A percentile compares a stretch with the other conserved stretches of the same genome.
Evolutionary conservation across 2,113 vertebrate species (phyloP).

Genomic region (Etia nguti): DNA sequence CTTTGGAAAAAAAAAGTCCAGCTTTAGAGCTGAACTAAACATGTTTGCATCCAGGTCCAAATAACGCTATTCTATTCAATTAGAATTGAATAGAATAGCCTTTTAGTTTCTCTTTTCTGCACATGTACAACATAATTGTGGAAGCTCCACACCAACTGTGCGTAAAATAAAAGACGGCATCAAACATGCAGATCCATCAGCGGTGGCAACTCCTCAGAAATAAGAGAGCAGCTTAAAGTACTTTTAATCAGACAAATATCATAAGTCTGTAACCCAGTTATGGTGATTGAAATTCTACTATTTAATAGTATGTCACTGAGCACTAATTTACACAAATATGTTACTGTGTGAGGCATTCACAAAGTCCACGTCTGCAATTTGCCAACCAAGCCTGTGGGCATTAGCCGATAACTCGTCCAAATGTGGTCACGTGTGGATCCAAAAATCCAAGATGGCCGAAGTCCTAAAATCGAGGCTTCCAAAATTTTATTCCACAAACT

Average conservation of each 20-base stretch:
- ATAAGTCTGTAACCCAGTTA: background rate
- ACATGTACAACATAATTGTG: background rate
- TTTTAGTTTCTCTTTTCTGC: background rate
- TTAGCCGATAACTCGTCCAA: background rate
- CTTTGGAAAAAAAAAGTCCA: background rate
- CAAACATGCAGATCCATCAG: background rate
- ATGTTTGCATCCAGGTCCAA: background rate
- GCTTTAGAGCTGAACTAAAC: background rate
- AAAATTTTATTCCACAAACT: background rate
- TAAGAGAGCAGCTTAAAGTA: background rate
- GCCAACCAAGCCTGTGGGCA: background rate
- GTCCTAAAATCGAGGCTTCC: background rate
- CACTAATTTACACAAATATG: background rate
- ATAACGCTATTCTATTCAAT: background rate
- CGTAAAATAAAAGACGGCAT: background rate
- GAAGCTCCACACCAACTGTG: background rate
- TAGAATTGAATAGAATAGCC: background rate
- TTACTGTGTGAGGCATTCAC: background rate
- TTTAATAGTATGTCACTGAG: background rate
- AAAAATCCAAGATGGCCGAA: background rate
- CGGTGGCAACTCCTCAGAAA: background rate
- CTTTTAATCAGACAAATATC: background rate
- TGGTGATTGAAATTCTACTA: background rate
- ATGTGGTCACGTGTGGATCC: background rate
- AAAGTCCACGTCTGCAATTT: background rate